Percentiles rank a stretch among this genome's conserved stretches.
Conservation (phyloP, 2,113 vertebrate species). For the Actenoides lindsayi region DNA sequence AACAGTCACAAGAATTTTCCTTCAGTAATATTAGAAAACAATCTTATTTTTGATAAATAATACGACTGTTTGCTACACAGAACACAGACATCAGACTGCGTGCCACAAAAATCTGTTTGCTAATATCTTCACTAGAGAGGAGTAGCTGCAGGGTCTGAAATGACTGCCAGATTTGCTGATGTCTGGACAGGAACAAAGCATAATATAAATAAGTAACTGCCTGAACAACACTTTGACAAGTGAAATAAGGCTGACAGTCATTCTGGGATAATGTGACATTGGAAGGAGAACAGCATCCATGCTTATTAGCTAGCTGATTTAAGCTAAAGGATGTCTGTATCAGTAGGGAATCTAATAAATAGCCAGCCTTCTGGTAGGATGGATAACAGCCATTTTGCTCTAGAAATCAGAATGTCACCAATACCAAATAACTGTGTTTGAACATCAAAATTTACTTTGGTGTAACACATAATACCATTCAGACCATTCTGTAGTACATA, state of each 20-base stretch:
- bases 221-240: slow-evolving; percentile 14
- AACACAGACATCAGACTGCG: neutral
- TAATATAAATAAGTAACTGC: neutral
- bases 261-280: neutral
- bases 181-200: neutral
- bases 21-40: neutral
- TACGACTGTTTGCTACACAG: neutral
- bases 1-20: neutral
- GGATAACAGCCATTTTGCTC: neutral
- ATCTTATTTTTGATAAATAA: neutral
- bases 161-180: neutral
- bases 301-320: neutral
- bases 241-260: neutral
- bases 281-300: neutral
- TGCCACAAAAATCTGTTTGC: neutral
- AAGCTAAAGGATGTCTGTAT: neutral
- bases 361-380: neutral
- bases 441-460: neutral
- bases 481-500: neutral
- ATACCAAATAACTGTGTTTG: rapidly evolving
- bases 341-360: neutral
- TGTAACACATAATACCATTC: neutral
- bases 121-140: neutral
- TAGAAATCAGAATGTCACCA: neutral
- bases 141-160: slow-evolving; percentile 15